Percentiles rank a stretch among this genome's conserved stretches.
Conservation (phyloP, 2,888 invertebrate genomes). For the Hemistola chrysoprasaria region DNA sequence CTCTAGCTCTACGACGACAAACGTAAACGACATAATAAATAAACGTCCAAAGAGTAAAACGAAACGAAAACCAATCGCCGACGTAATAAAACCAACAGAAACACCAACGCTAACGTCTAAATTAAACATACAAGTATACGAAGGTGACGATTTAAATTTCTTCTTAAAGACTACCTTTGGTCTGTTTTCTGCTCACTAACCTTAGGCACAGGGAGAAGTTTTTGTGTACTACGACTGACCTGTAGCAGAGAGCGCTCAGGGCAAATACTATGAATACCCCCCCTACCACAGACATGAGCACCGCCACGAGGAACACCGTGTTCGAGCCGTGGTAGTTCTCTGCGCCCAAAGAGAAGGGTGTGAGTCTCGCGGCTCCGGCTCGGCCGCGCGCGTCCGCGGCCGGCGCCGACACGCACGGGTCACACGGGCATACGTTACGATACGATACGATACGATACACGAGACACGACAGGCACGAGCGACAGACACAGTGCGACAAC, state of each 20-base stretch:
- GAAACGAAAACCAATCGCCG: constrained; percentile 73
- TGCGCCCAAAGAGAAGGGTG: constrained; percentile 83
- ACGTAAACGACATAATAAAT: constrained; percentile 74
- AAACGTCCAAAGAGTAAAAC: constrained; percentile 55
- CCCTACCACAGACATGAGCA: constrained; percentile 99
- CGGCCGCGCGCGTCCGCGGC: constrained; percentile 34
- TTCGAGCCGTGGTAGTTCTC: constrained; percentile 98
- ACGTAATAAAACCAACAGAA: constrained; percentile 74
- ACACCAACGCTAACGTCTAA: constrained; percentile 81
- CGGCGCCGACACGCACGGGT: constrained; percentile 45
- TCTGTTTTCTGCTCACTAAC: constrained; percentile 96
- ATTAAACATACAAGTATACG: constrained; percentile 81
- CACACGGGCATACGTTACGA: constrained; percentile 46
- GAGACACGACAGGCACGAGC: constrained; percentile 67
- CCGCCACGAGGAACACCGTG: constrained; percentile 98
- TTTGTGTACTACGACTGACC: constrained; percentile 99
- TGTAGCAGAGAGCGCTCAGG: constrained; percentile 99
- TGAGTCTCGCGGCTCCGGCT: constrained; percentile 47
- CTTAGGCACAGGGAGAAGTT: constrained; percentile 99
- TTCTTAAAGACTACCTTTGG: constrained; percentile 86
- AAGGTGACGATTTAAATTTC: constrained; percentile 82
- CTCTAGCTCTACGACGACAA: constrained; percentile 78
- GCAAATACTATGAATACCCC: constrained; percentile 99
- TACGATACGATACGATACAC: constrained; percentile 44
- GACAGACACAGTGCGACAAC: constrained; percentile 75